A percentile compares a stretch with the other conserved stretches of the same genome.
These are phyloP conservation scores for Heliconius congener DNA, from an alignment of 1,140 invertebrate species.

Conservation along the genomic window DNA sequence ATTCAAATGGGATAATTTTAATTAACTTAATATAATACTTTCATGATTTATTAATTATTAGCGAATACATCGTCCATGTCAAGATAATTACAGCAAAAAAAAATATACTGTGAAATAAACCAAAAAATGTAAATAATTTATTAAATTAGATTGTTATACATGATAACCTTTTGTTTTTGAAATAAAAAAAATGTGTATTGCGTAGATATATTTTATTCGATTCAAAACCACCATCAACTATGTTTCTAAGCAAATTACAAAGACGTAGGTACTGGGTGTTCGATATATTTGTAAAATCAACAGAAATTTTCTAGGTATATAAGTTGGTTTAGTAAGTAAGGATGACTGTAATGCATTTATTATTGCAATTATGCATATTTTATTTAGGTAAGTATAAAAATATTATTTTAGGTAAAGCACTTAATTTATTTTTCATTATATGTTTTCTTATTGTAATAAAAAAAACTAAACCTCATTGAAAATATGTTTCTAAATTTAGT, in stretches of 20 bases:
- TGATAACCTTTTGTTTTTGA: neutral
- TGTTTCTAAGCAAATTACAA: neutral
- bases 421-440: no score
- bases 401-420: no score
- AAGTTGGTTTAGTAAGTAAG: no score
- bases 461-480: no score
- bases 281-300: no score
- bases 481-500: no score
- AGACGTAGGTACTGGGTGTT: no score
- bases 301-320: no score
- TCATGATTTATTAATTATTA: constrained; percentile 2
- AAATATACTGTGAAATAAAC: neutral
- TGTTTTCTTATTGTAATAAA: no score
- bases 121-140: neutral
- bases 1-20: neutral
- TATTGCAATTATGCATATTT: no score
- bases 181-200: neutral
- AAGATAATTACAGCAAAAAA: neutral
- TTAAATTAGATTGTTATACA: neutral
- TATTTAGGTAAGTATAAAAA: no score
- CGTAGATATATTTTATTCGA: neutral
- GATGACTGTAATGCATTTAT: no score
- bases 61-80: neutral
- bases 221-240: neutral
- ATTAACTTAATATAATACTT: constrained; percentile 12